These are phyloP conservation scores for Brachypodius melanocephalos DNA, from an alignment of 2,113 vertebrate genomes.

Conservation along the genomic window DNA sequence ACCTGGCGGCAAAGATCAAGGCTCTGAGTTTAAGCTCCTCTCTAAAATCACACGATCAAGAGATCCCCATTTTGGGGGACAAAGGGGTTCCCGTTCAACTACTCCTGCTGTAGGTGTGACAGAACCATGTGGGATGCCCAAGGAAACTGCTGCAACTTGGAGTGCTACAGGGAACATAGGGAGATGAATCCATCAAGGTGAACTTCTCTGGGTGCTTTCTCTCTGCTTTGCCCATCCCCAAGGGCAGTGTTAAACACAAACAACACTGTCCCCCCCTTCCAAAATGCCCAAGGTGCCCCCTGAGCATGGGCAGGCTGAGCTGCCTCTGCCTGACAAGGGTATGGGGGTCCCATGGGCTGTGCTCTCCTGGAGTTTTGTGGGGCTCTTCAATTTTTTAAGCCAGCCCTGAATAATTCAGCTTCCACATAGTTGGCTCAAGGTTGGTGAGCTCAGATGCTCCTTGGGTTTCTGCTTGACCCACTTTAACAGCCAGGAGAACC, in stretches of 20 bases:
- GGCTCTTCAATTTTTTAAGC: constrained; percentile 49
- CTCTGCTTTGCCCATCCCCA: not conserved
- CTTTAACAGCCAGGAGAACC: not conserved
- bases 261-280: rapidly evolving
- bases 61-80: not conserved
- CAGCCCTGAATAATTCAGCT: constrained; percentile 51
- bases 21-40: not conserved
- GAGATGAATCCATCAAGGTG: not conserved
- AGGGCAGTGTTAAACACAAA: not conserved
- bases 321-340: not conserved
- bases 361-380: not conserved
- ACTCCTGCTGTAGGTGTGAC: rapidly evolving
- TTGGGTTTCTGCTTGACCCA: constrained; percentile 55
- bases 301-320: not conserved
- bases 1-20: not conserved
- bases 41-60: rapidly evolving
- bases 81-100: not conserved
- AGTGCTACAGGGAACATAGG: rapidly evolving
- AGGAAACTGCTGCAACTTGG: not conserved
- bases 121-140: not conserved
- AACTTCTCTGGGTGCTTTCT: not conserved
- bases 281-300: not conserved
- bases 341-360: not conserved
- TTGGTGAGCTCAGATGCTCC: not conserved
- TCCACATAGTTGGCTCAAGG: not conserved